phyloP scores from a whole-genome alignment of 2,888 invertebrate genomes.

The Aphidoletes aphidimyza region DNA sequence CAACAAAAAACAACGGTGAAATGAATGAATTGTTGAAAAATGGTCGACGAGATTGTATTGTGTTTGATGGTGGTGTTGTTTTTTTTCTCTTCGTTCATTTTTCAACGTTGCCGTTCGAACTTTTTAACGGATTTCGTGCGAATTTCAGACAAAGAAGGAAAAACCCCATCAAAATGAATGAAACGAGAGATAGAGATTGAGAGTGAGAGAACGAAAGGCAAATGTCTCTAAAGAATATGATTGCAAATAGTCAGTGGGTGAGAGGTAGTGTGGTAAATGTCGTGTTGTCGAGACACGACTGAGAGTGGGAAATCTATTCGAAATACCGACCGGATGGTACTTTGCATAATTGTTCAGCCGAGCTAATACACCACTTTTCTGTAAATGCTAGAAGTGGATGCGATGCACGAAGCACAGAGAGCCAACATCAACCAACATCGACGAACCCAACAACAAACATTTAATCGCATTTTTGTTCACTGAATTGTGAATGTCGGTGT shows the following conservation, averaged over 20 bases:
- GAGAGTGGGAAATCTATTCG: slow-evolving; percentile 8
- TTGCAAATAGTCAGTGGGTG: slow-evolving; percentile 22
- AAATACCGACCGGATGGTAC: slow-evolving; percentile 26
- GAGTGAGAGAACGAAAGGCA: no score
- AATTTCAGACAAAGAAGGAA: slow-evolving; percentile 30
- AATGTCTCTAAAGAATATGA: slow-evolving; percentile 11
- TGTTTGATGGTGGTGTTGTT: slow-evolving; percentile 13
- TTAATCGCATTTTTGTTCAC: slow-evolving; percentile 36
- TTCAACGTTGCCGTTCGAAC: neutral
- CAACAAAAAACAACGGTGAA: neutral
- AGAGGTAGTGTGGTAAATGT: slow-evolving; percentile 31
- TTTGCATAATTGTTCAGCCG: slow-evolving; percentile 37
- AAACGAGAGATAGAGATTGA: neutral
- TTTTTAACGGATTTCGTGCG: neutral
- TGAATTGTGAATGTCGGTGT: neutral
- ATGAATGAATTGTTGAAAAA: slow-evolving; percentile 32
- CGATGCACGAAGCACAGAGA: neutral
- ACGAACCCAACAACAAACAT: neutral
- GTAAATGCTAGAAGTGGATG: neutral
- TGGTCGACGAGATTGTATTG: slow-evolving; percentile 27
- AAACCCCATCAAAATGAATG: slow-evolving; percentile 8
- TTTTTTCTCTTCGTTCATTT: no score
- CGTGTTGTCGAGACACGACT: slow-evolving; percentile 1
- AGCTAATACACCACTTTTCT: slow-evolving; percentile 39
- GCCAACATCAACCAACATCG: neutral